Conservation (phyloP, 1,140 invertebrate genomes). For the Brachionus asplanchnoidis region DNA sequence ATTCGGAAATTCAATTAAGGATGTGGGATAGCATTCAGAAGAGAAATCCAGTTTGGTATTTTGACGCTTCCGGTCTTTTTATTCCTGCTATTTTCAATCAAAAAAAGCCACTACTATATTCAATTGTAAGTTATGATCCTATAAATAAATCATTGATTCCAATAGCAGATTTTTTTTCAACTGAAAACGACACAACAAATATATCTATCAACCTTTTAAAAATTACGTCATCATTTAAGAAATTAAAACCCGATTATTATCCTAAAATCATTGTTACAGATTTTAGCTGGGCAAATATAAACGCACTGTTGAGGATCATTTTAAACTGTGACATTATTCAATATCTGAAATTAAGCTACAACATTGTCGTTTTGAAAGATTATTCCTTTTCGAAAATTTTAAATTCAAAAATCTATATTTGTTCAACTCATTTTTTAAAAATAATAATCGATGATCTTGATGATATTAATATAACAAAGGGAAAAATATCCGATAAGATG, state of each 20-base stretch:
- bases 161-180: neutral
- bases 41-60: constrained; percentile 14
- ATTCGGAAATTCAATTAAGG: too few relatives aligned
- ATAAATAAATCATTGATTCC: neutral
- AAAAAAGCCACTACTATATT: neutral
- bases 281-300: constrained; percentile 7
- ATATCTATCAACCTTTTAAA: neutral
- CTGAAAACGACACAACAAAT: constrained; percentile 1
- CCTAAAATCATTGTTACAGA: neutral
- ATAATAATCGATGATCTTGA: too few relatives aligned
- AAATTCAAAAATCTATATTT: neutral
- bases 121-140: neutral
- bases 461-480: too few relatives aligned
- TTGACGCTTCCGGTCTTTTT: constrained; percentile 7
- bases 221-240: neutral
- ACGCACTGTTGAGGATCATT: neutral
- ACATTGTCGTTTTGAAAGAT: neutral
- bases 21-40: too few relatives aligned
- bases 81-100: neutral
- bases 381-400: neutral
- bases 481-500: too few relatives aligned
- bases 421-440: neutral
- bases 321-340: neutral
- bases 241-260: neutral
- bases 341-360: neutral